These are phyloP conservation scores for Mnemiopsis leidyi DNA, from an alignment of 37 sponge, comb jelly and placozoan genomes.

Conservation along the genomic window DNA sequence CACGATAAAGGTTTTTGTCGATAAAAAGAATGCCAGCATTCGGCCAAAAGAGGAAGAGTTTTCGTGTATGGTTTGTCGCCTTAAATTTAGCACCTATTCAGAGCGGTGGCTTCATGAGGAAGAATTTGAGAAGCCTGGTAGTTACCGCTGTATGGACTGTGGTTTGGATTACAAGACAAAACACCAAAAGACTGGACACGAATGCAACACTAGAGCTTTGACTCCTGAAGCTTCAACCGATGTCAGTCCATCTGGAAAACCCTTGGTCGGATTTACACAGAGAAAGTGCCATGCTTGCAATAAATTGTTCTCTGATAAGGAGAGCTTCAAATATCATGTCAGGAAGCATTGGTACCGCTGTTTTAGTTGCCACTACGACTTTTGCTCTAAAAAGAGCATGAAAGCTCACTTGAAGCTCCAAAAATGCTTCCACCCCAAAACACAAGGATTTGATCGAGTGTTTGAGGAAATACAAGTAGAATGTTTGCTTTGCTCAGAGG, in stretches of 20 bases:
- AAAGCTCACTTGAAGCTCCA: conserved; percentile 29
- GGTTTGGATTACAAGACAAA: conserved; percentile 29
- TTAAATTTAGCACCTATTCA: background rate
- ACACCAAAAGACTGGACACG: background rate
- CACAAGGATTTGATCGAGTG: background rate
- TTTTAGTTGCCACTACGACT: conserved; percentile 27
- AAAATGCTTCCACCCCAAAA: conserved; percentile 28
- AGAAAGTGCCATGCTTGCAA: conserved; percentile 50
- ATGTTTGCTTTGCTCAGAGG: background rate
- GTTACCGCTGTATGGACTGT: conserved; percentile 37
- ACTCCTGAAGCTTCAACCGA: background rate
- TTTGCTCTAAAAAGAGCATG: conserved; percentile 39
- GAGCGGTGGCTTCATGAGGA: conserved; percentile 47
- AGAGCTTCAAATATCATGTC: conserved; percentile 53
- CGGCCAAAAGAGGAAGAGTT: background rate
- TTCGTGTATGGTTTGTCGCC: background rate
- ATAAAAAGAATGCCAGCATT: background rate
- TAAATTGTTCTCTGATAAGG: conserved; percentile 9
- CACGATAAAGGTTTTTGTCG: background rate
- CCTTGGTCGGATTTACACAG: background rate
- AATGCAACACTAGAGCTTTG: background rate
- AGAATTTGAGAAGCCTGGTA: background rate
- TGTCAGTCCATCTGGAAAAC: background rate
- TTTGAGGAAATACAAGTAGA: background rate
- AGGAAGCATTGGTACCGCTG: conserved; percentile 51